Conservation (phyloP, 2,113 vertebrate genomes). For the Vidua macroura region DNA sequence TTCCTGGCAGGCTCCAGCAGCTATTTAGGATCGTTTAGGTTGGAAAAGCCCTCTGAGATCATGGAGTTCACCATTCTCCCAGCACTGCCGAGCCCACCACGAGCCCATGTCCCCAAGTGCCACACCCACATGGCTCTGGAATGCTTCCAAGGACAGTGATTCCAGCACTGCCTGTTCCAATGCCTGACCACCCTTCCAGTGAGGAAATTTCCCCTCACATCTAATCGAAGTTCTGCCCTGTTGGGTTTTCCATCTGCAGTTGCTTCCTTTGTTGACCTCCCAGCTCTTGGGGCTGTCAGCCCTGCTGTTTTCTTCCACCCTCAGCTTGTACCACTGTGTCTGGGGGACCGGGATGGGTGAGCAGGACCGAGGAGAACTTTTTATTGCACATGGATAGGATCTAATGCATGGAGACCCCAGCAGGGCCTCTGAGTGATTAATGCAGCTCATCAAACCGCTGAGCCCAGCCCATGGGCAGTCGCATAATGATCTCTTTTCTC, state of each 20-base stretch:
- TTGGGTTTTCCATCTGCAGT: accelerated
- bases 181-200: not conserved
- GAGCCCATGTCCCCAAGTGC: not conserved
- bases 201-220: not conserved
- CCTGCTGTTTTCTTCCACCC: not conserved
- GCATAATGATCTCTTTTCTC: not conserved
- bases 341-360: accelerated
- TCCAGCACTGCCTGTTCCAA: no score
- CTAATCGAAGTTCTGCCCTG: not conserved
- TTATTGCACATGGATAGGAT: accelerated
- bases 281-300: not conserved
- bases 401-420: not conserved
- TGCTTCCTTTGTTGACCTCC: not conserved
- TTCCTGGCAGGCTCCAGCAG: not conserved
- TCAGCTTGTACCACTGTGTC: not conserved
- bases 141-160: accelerated
- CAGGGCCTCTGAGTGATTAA: not conserved
- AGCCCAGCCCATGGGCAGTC: not conserved
- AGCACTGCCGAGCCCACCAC: not conserved
- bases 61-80: accelerated
- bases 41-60: not conserved
- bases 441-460: not conserved
- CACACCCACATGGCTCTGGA: not conserved
- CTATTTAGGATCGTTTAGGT: accelerated
- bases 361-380: not conserved